phyloP scores from a whole-genome alignment of 2,113 vertebrate species.

The Riparia riparia region DNA sequence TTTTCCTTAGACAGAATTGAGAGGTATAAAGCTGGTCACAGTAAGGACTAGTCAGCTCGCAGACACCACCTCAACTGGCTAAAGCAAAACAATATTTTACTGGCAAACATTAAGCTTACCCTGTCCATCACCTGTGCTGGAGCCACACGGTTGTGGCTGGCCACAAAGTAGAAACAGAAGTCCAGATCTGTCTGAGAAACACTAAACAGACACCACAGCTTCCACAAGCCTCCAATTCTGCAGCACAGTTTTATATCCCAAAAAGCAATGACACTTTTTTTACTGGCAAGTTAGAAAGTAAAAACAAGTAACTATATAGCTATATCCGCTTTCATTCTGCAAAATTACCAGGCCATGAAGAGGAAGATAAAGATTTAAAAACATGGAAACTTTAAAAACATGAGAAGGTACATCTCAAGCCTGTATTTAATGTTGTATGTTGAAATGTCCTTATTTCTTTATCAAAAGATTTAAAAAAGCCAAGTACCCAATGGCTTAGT shows the following conservation, averaged over 20 bases:
- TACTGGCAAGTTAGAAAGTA: background rate
- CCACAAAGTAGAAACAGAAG: background rate
- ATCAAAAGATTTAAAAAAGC: slow-evolving; percentile 82
- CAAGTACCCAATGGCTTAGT: slow-evolving; percentile 85
- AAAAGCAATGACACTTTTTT: background rate
- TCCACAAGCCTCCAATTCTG: background rate
- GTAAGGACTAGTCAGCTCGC: background rate
- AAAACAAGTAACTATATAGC: background rate
- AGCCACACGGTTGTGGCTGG: background rate
- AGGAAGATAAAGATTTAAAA: background rate
- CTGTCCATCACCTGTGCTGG: background rate
- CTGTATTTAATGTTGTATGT: slow-evolving; percentile 86
- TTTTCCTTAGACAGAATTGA: background rate
- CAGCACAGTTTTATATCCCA: background rate
- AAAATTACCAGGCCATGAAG: background rate
- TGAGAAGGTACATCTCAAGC: slow-evolving; percentile 66
- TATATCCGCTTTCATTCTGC: background rate
- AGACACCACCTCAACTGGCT: background rate
- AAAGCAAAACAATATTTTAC: background rate
- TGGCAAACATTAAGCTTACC: background rate
- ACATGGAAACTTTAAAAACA: background rate
- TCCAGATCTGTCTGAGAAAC: background rate
- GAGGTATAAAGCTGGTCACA: background rate
- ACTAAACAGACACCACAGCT: background rate
- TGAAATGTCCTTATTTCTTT: slow-evolving; percentile 89